Base-by-base conservation (phyloP, 92 coral and sea anemone species). In the Umimayanthus chanpuru region DNA sequence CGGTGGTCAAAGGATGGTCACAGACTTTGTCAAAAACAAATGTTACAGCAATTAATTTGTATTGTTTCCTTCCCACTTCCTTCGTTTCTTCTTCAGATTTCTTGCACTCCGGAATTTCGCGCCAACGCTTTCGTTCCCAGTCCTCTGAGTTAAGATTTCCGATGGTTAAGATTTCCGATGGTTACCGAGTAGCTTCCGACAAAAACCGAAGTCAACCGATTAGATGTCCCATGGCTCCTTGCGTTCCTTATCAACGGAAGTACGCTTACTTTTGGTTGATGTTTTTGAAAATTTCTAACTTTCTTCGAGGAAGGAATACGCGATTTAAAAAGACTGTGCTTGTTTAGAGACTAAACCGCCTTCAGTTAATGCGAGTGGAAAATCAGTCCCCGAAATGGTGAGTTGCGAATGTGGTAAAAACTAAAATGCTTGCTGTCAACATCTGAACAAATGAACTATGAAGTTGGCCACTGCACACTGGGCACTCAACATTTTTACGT, bases 61-160 rank as follows among this genome's bases (percentile, higher is more conserved):
- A 15, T 68, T 49, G 39, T 21, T 83, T 49, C 21, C 44, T 72
- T 6, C 74, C 20, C 23, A n/a, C 23, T 36, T 73, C 78, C 64
- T 78, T 68, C 77, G 50, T 71, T 44, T 8, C 9, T n/a, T n/a
- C 20, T 67, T n/a, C 20, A 11, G 16, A 36, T 83, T 83, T 70
- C 55, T 70, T 68, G 65, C 43, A 83, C 87, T 67, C 66, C 86
- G 86, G 86, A 82, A 67, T 83, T 79, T 83, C 87, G 77, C 87
- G 87, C 87, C 77, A 83, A 29, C 87, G 66, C 23, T 16, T 83
- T 47, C 53, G 38, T 83, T 28, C 87, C 87, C 87, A 83, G 78
- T 68, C 87, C 78, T 20, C 39, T 41, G 11, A 21, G 40, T 21
- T 50, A 6, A 29, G 26, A 12, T 36, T n/a, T 81, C 53, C 47